phyloP scores from a whole-genome alignment of 2,888 invertebrate species.

The Ypsolopha scabrella region DNA sequence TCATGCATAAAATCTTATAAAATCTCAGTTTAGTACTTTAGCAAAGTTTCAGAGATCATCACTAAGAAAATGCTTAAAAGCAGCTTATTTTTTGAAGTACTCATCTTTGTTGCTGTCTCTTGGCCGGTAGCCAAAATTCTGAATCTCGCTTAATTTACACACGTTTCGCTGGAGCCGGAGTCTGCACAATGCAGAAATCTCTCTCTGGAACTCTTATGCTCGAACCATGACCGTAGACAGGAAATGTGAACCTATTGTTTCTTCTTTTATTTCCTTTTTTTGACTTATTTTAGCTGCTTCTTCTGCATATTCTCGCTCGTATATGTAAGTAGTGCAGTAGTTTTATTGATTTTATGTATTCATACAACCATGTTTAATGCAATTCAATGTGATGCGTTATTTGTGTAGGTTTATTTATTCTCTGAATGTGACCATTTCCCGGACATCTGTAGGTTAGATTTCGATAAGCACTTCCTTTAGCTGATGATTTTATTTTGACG shows the following conservation, averaged over 20 bases:
- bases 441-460: not conserved
- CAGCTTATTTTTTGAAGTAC: not conserved
- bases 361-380: not conserved
- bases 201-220: conserved; percentile 14
- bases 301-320: not conserved
- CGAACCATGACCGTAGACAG: conserved; percentile 23
- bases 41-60: not conserved
- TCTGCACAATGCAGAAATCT: conserved; percentile 23
- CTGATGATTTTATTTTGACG: not conserved
- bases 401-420: not conserved
- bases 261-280: conserved; percentile 34
- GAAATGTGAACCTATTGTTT: conserved; percentile 55
- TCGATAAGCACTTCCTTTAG: not conserved
- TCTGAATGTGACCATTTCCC: not conserved
- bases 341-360: not conserved
- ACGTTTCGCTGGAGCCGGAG: conserved; percentile 21
- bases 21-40: not conserved
- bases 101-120: conserved; percentile 12
- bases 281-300: conserved; percentile 12
- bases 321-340: not conserved
- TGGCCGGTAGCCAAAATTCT: conserved; percentile 34
- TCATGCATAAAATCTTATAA: too few relatives aligned
- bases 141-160: conserved; percentile 40
- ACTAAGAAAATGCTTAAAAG: not conserved
- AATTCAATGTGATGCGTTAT: too few relatives aligned